Evolutionary conservation across 2,113 vertebrate genomes (phyloP).

Genomic region (Geothlypis trichas): DNA sequence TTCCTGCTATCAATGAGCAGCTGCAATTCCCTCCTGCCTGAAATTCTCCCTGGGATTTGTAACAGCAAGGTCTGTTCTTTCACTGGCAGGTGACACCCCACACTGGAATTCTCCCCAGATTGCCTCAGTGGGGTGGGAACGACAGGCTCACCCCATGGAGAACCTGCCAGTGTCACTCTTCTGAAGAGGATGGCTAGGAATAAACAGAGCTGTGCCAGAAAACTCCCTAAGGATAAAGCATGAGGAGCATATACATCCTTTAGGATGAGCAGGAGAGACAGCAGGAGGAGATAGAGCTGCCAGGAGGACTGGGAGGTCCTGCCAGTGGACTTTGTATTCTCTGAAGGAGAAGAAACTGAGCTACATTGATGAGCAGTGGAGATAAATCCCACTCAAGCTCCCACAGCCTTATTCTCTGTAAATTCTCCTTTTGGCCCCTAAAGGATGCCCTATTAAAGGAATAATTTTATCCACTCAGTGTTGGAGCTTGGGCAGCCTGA

Average conservation of each 20-base stretch:
- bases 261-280: neutral
- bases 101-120: accelerated
- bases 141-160: accelerated
- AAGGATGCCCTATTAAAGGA: neutral
- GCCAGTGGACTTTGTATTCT: neutral
- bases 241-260: neutral
- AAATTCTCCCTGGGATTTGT: neutral
- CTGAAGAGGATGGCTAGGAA: neutral
- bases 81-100: neutral
- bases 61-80: neutral
- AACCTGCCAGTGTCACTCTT: neutral
- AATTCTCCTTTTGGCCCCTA: neutral
- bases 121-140: neutral
- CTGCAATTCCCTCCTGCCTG: neutral
- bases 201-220: neutral
- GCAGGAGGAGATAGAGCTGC: neutral
- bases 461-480: accelerated
- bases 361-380: neutral
- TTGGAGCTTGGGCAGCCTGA: neutral
- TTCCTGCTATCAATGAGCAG: neutral
- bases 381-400: neutral
- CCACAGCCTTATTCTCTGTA: neutral
- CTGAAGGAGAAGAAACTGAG: neutral
- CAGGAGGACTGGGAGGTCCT: neutral
- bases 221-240: neutral